phyloP scores from a whole-genome alignment of 2,888 invertebrate species.

The Rotaria sp. region DNA sequence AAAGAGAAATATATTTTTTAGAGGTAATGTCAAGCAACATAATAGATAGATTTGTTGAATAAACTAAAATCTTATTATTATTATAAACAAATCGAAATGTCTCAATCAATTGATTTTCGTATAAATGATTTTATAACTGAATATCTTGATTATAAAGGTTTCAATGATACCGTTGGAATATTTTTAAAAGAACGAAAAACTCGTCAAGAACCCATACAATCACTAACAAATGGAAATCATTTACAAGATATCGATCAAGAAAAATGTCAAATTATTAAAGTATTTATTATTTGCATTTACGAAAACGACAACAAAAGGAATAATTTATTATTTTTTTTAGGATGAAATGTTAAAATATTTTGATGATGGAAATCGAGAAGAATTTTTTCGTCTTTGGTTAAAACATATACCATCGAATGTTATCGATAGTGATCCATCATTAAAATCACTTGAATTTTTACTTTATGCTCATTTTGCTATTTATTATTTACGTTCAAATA shows the following conservation, averaged over 20 bases:
- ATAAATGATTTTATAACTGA: conserved; percentile 18
- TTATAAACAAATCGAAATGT: background rate
- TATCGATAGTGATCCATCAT: conserved; percentile 49
- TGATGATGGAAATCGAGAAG: conserved; percentile 50
- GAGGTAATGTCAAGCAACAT: conserved; percentile 20
- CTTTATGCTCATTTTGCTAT: conserved; percentile 57
- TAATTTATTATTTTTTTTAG: background rate
- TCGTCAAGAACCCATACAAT: background rate
- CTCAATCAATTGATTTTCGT: conserved; percentile 25
- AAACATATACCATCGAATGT: conserved; percentile 48
- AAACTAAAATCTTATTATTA: background rate
- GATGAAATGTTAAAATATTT: conserved; percentile 48
- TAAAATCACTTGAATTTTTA: conserved; percentile 55
- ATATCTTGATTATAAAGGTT: conserved; percentile 24
- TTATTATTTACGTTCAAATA: conserved; percentile 47
- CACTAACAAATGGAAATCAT: background rate
- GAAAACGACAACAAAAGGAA: too few relatives aligned
- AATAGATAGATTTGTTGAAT: background rate
- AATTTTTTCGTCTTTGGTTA: conserved; percentile 54
- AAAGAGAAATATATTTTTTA: background rate
- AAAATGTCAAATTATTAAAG: background rate
- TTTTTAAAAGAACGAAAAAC: background rate
- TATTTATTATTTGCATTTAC: background rate
- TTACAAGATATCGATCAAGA: background rate
- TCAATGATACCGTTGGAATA: background rate